Evolutionary conservation across 2,113 vertebrate genomes (phyloP), one percentile per base, ranked within the genome.

Genomic region (Rhea pennata): DNA sequence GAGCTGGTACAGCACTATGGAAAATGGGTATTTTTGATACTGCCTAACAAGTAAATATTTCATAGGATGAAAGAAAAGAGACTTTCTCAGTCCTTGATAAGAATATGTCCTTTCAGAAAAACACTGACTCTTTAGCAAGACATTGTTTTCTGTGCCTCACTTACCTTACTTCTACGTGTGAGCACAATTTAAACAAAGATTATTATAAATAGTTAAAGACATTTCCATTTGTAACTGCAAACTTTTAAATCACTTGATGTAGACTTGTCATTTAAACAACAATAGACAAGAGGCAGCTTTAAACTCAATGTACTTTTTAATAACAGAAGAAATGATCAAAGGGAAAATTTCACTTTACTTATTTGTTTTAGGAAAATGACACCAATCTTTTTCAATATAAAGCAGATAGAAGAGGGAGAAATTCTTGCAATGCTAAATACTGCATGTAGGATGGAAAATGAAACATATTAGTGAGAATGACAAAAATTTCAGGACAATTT

Each of bases 1-100:
- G 92, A 96, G 96, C 95, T 77, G 64, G 94, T 97, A 86, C 54
- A 95, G 97, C 96, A 97, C 97, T 97, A 97, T 78, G 86, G 97
- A 97, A 98, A 98, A 98, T 79, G 93, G 97, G 94, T 97, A 98
- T 98, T 98, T 94, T 95, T 97, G 97, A 97, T 96, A 97, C 92
- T 23, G 96, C 83, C 95, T 97, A 97, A 97, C 96, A 96, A 95
- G 93, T 98, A 98, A 98, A 98, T 98, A 98, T 98, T 98, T 98
- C 93, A 98, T 98, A 96, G 40, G 51, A 91, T 82, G 66, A 74
- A 96, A 77, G 79, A 86, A 88, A 82, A 56, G 44, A 96, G 11
- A 92, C 93, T 95, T 98, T 87, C 61, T 93, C 67, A 93, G 94
- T 44, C 81, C 86, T 95, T 92, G 59, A 90, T 95, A 96, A 90